Conservation (phyloP, 2,113 vertebrate genomes). For the Oostethus manadensis region DNA sequence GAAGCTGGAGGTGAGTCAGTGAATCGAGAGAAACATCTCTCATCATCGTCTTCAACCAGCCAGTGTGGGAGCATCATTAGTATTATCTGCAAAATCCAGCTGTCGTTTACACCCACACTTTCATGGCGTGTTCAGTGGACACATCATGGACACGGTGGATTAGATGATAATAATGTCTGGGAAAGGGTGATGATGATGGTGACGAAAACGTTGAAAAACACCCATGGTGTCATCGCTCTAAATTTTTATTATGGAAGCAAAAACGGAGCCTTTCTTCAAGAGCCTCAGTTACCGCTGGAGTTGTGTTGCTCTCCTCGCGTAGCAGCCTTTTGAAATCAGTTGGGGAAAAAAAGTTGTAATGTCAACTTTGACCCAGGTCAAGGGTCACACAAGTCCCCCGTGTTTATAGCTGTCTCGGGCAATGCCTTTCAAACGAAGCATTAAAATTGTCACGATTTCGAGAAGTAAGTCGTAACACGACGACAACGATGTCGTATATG, state of each 20-base stretch:
- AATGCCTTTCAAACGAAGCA: too few species aligned
- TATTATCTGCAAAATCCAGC: conserved; percentile 54
- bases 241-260: neutral
- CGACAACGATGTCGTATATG: too few species aligned
- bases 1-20: neutral
- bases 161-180: conserved; percentile 36
- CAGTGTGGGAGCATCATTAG: conserved; percentile 26
- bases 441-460: too few species aligned
- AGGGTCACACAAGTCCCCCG: too few species aligned
- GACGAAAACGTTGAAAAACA: conserved; percentile 14
- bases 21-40: conserved; percentile 14
- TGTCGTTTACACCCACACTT: conserved; percentile 49
- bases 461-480: too few species aligned
- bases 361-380: too few species aligned
- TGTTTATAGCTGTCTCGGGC: too few species aligned
- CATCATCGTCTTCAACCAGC: conserved; percentile 23
- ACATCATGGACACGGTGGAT: conserved; percentile 41
- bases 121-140: conserved; percentile 31
- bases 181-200: conserved; percentile 18
- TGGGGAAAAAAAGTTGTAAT: too few species aligned
- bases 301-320: too few species aligned
- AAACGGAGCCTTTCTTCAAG: too few species aligned
- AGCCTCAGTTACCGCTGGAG: too few species aligned
- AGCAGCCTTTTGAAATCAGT: too few species aligned
- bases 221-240: neutral